Conservation (phyloP, 2,797 vertebrate genomes). For the Cynopterus sphinx region DNA sequence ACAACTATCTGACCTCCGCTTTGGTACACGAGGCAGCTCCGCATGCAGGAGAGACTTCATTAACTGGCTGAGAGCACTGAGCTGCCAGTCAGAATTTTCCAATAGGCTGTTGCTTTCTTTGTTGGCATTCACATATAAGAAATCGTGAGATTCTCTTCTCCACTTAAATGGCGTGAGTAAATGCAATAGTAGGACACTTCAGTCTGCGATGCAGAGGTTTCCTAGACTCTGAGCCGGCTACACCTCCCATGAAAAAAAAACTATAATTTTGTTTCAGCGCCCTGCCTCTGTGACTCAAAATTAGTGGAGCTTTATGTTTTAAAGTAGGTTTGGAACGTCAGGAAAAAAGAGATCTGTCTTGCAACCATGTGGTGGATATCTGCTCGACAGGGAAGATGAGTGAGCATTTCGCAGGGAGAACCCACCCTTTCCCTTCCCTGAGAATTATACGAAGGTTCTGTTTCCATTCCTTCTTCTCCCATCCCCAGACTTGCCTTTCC, state of each 20-base stretch:
- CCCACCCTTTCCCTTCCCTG: not conserved
- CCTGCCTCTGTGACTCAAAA: conserved; percentile 7
- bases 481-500: not conserved
- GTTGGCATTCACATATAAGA: not conserved
- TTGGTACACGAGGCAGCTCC: not conserved
- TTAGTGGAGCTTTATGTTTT: not conserved
- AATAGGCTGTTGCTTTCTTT: not conserved
- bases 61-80: not conserved
- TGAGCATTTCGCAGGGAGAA: not conserved
- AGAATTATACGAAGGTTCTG: not conserved
- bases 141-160: conserved; percentile 60
- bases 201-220: not conserved
- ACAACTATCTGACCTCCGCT: conserved; percentile 14
- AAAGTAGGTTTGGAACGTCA: conserved; percentile 3
- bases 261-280: not conserved
- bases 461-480: not conserved
- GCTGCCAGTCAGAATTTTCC: conserved; percentile 19
- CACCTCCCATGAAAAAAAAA: not conserved
- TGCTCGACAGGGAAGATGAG: not conserved
- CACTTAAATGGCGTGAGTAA: conserved; percentile 59
- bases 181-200: conserved; percentile 6
- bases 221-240: not conserved
- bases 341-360: not conserved
- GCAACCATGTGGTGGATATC: not conserved
- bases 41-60: not conserved